Percentiles rank a stretch among this genome's conserved stretches.
Evolutionary conservation across 1,140 invertebrate species (phyloP).

Genomic region (Drosophila auraria): DNA sequence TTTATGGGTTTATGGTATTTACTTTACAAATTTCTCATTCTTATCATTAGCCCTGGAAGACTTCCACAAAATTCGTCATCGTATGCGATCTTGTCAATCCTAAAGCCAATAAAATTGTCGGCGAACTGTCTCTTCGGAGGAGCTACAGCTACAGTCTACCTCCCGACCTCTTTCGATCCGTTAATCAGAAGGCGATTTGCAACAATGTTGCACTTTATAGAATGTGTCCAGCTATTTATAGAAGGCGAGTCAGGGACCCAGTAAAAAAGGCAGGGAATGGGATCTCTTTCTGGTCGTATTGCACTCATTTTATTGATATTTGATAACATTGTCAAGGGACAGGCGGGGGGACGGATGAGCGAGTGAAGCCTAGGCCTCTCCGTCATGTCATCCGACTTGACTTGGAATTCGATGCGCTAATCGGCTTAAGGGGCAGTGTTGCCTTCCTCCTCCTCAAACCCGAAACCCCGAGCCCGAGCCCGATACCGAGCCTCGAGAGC

Average conservation of each 20-base stretch:
- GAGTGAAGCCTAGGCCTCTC: slow-evolving; percentile 22
- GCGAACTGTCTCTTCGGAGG: slow-evolving; percentile 1
- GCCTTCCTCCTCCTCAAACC: not conserved
- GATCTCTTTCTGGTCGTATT: slow-evolving; percentile 33
- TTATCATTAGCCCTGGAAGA: too few relatives aligned
- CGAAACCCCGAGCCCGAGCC: not conserved
- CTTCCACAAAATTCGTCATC: too few relatives aligned
- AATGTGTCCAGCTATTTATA: slow-evolving; percentile 56
- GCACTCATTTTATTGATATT: slow-evolving; percentile 72
- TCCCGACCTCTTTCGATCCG: slow-evolving; percentile 32
- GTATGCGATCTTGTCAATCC: not conserved
- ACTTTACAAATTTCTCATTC: too few relatives aligned
- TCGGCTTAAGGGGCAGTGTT: slow-evolving; percentile 53
- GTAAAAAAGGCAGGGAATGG: slow-evolving; percentile 3
- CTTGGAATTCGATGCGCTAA: slow-evolving; percentile 58
- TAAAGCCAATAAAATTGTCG: slow-evolving; percentile 4
- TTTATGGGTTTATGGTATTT: too few relatives aligned
- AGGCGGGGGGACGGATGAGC: too few relatives aligned
- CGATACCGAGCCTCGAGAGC: slow-evolving; percentile 2
- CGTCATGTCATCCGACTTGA: slow-evolving; percentile 42
- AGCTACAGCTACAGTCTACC: not conserved
- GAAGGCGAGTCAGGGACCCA: slow-evolving; percentile 18
- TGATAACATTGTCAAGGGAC: slow-evolving; percentile 72
- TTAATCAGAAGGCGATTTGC: slow-evolving; percentile 66
- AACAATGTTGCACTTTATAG: slow-evolving; percentile 63